Percentiles rank a stretch among this genome's conserved stretches.
These are phyloP conservation scores for Caenorhabditis auriculariae DNA, from an alignment of 2,888 invertebrate genomes.

Conservation along the genomic window DNA sequence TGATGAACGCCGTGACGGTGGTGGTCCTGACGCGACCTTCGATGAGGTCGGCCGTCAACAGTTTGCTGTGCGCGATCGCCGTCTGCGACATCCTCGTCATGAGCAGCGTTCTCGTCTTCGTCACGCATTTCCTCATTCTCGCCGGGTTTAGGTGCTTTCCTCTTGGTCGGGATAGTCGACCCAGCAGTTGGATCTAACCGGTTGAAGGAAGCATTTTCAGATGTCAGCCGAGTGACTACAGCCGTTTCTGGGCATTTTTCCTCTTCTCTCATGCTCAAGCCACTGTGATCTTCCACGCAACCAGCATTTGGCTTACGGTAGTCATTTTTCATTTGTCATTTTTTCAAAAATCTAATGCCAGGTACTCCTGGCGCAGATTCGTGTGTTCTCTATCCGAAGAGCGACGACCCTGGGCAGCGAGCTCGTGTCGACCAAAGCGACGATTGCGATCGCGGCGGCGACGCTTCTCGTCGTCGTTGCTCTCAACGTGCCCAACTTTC, in stretches of 20 bases:
- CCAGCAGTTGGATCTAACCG: constrained; percentile 1
- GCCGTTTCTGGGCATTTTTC: constrained; percentile 65
- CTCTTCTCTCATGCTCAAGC: constrained; percentile 67
- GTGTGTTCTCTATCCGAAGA: constrained; percentile 66
- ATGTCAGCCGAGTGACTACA: constrained; percentile 57
- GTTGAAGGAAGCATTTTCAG: constrained; percentile 31
- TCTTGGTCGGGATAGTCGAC: constrained; percentile 6
- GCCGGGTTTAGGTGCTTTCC: constrained; percentile 38
- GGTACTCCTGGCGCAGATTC: constrained; percentile 66
- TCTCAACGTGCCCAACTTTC: constrained; percentile 59
- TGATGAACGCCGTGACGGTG: constrained; percentile 58
- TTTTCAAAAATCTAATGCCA: constrained; percentile 8
- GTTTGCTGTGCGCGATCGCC: constrained; percentile 58
- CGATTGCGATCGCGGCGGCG: constrained; percentile 43
- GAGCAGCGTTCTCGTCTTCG: constrained; percentile 53
- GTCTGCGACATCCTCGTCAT: constrained; percentile 61
- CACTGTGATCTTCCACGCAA: constrained; percentile 66
- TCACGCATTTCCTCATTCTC: constrained; percentile 54
- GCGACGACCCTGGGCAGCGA: constrained; percentile 56
- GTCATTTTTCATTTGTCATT: background rate
- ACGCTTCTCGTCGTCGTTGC: constrained; percentile 47
- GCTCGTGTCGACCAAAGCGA: constrained; percentile 33
- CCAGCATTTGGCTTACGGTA: constrained; percentile 67
- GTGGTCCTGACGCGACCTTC: constrained; percentile 57
- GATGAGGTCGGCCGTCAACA: constrained; percentile 55